These are phyloP conservation scores for Lordiphosa stackelbergi DNA, from an alignment of 1,140 invertebrate genomes.

Conservation along the genomic window DNA sequence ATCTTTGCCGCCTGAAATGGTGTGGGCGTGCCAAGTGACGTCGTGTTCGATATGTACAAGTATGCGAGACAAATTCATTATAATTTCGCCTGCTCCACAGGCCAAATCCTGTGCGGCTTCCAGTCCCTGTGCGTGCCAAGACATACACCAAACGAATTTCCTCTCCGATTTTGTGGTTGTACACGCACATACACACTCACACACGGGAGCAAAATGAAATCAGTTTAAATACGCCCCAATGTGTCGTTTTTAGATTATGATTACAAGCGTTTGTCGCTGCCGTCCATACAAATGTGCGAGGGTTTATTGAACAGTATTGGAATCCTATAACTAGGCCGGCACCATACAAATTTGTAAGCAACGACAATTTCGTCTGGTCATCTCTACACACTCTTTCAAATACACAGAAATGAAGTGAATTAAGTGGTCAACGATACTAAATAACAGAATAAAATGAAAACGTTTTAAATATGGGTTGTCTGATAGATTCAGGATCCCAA, in stretches of 20 bases:
- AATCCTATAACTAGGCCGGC: no score
- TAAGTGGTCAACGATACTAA: no score
- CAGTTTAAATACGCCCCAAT: constrained; percentile 72
- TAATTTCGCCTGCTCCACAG: constrained; percentile 39
- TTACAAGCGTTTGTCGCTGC: constrained; percentile 35
- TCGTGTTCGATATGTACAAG: constrained; percentile 33
- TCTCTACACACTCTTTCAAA: no score
- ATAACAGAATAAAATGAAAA: no score
- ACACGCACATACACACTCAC: constrained; percentile 9
- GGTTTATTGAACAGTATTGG: constrained; percentile 3
- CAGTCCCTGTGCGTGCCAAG: constrained; percentile 61
- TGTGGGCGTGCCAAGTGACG: constrained; percentile 14
- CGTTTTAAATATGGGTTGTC: no score
- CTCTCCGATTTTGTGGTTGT: constrained; percentile 22
- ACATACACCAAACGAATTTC: constrained; percentile 53
- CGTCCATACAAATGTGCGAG: constrained; percentile 9
- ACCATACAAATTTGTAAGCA: no score
- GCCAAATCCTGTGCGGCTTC: constrained; percentile 34
- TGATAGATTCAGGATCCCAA: no score
- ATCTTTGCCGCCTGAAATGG: constrained; percentile 25
- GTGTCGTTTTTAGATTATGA: constrained; percentile 69
- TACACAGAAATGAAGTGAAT: no score
- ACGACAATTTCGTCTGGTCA: no score
- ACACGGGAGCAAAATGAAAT: constrained; percentile 59
- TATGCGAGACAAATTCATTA: constrained; percentile 71